Evolutionary conservation across 2,113 vertebrate genomes (phyloP).

Genomic region (Myanophis thanlyinensis): DNA sequence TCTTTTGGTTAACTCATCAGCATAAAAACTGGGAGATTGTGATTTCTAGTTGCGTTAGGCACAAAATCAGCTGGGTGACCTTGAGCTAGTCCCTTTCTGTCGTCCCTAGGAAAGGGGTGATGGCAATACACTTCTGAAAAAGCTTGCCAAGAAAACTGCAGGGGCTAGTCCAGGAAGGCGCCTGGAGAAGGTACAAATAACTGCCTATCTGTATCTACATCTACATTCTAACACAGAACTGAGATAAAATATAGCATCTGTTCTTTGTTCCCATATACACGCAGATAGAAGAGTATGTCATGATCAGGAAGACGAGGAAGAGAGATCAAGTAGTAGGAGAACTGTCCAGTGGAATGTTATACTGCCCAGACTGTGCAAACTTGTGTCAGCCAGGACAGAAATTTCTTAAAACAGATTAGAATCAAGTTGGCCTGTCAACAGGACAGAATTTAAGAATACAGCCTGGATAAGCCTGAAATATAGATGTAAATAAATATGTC

Average conservation of each 20-base stretch:
- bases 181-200: neutral
- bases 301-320: neutral
- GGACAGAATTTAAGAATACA: neutral
- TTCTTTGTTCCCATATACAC: neutral
- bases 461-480: neutral
- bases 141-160: neutral
- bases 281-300: neutral
- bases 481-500: neutral
- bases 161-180: neutral
- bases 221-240: neutral
- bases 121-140: neutral
- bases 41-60: no score
- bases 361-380: neutral
- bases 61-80: neutral
- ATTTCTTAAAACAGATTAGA: neutral
- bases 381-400: neutral
- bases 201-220: neutral
- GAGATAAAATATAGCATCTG: neutral
- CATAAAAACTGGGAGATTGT: no score
- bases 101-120: neutral
- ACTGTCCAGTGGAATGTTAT: neutral
- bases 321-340: neutral
- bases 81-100: neutral
- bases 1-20: no score
- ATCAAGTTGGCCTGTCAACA: neutral